Conservation (phyloP, 2,113 vertebrate species). For the Protobothrops flavoviridis region DNA sequence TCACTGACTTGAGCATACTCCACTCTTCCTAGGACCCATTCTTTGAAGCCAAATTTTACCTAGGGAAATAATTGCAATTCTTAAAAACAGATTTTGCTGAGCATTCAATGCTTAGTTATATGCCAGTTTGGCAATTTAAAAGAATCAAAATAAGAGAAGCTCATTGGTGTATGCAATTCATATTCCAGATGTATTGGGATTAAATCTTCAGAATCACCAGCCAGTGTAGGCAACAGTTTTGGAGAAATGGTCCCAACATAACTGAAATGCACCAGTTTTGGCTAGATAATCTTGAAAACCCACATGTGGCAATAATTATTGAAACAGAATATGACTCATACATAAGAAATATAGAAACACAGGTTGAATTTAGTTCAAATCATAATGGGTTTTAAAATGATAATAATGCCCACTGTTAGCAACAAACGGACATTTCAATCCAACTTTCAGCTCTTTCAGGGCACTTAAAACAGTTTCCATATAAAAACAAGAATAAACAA, state of each 20-base stretch:
- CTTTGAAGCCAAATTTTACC: constrained; percentile 89
- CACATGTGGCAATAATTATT: background rate
- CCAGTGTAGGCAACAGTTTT: background rate
- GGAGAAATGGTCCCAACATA: background rate
- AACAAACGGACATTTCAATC: background rate
- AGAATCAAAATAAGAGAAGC: background rate
- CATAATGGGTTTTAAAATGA: background rate
- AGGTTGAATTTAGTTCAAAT: background rate
- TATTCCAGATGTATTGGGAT: background rate
- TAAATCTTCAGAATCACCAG: background rate
- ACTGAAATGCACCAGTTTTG: background rate
- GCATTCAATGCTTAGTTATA: background rate
- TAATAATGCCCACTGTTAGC: background rate
- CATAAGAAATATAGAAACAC: background rate
- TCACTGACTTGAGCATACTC: constrained; percentile 80
- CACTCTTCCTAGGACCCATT: constrained; percentile 85
- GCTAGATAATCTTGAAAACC: background rate
- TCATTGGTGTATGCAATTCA: background rate
- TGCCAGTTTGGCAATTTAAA: background rate
- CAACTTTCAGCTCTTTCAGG: background rate
- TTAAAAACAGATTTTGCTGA: background rate
- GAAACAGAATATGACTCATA: background rate
- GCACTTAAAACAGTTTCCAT: background rate
- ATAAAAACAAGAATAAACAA: background rate
- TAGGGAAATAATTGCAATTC: constrained; percentile 57